Evolutionary conservation across 2,113 vertebrate species (phyloP), one percentile per base, ranked within the genome.

Genomic region (Scartelaos histophorus): DNA sequence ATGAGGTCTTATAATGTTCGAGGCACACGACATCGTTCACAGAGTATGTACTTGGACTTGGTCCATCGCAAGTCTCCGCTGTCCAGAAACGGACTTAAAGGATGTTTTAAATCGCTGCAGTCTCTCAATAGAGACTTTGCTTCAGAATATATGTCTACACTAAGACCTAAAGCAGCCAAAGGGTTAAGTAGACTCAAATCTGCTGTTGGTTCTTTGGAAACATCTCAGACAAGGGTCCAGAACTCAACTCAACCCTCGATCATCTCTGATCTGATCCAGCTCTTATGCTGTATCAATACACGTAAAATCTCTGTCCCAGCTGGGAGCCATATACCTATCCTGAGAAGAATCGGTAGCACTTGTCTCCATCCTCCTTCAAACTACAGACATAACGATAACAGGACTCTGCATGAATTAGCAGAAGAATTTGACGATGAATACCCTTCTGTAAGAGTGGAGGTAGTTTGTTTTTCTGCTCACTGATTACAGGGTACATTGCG

Each of bases 381-480:
- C 34, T 73, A 9, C 35, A 84, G 73, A 67, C 35, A 66, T 46
- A 82, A 38, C 80, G 75, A 82, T 45, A 73, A 84, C 56, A 76
- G 81, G 72, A 88, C 70, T 80, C 76, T 92, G 25, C 84, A 90
- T 57, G 89, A 93, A 17, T 86, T 94, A 25, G 80, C 92, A 68
- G 89, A 91, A 68, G 89, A 92, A 57, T 93, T 93, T 88, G 85
- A 93, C 82, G 92, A 94, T 82, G 87, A 93, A 57, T 94, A 93
- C 76, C 72, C 62, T n/a, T 75, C 89, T 66, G 71, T 93, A 38
- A 90, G 72, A 76, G 66, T 74, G 51, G 85, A 93, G 94, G 93
- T 94, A 93, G 90, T 75, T 1, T 67, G 51, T 34, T 34, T 74
- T 11, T n/a, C n/a, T 58, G 34, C 51, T 67, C 15, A 16, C 29